Evolutionary conservation across 1,140 invertebrate genomes (phyloP), one percentile per base, ranked within the genome.

Genomic region (Babylonia areolata): DNA sequence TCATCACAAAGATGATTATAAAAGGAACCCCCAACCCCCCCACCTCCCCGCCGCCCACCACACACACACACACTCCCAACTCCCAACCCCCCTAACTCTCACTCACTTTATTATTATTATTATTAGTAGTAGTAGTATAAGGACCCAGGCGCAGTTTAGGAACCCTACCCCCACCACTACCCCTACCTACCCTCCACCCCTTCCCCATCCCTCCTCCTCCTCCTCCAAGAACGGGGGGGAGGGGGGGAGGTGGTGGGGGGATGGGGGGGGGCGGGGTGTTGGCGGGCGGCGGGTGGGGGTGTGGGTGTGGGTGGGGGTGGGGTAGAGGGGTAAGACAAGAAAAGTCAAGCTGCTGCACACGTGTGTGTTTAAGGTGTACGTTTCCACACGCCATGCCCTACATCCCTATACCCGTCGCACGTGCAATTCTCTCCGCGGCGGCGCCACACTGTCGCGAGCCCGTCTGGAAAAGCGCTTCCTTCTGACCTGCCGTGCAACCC

Each of bases 401-500:
- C 37, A 75, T 80, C 46, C 20, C 39, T 37, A 35, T n/a, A n/a
- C n/a, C 73, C 17, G 86, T 77, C 75, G 78, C 87, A 86, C 64
- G 82, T 84, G 82, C 40, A 81, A 81, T 71, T 84, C 31, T 39
- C 69, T 73, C 17, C 78, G 37, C 58, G 35, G 23, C 82, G 88
- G 88, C 88, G 88, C 88, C 88, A 85, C 46, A n/a, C 84, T 80
- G 88, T 85, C 88, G 79, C 64, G 33, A 23, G 51, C 71, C 73
- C 87, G 85, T 85, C 88, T 89, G 88, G 71, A 64, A 64, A 87
- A 89, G 69, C 88, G 75, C 86, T 89, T 89, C 71, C n/a, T 23
- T 51, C 39, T 87, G 88, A 89, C 88, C 88, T 81, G 77, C 81
- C 80, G 64, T 73, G 83, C 73, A 89, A 86, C 84, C 77, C 54